These are phyloP conservation scores for Corythaixoides concolor DNA, from an alignment of 2,113 vertebrate genomes.

Conservation along the genomic window DNA sequence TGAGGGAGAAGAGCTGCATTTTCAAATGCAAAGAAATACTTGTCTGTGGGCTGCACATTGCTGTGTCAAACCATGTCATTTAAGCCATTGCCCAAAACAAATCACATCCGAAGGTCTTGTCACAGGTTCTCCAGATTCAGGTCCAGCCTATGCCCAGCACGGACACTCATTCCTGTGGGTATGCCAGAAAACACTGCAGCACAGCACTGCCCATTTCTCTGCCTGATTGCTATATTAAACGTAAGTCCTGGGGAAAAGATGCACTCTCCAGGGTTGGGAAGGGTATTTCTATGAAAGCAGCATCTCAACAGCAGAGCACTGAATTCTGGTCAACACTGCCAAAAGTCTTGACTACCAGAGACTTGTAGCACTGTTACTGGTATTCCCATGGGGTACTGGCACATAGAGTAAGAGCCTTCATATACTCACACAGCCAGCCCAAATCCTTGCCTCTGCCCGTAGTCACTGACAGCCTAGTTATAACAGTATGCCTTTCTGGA, in stretches of 20 bases:
- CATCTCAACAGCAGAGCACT: not conserved
- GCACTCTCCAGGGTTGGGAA: not conserved
- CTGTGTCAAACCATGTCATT: not conserved
- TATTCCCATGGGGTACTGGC: not conserved
- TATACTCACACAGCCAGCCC: not conserved
- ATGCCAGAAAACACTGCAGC: not conserved
- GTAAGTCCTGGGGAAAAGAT: not conserved
- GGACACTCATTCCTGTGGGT: not conserved
- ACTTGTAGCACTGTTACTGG: not conserved
- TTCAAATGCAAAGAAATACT: not conserved
- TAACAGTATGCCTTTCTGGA: not conserved
- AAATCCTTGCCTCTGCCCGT: not conserved
- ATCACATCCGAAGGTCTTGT: not conserved
- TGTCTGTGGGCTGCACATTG: not conserved
- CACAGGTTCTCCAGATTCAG: not conserved
- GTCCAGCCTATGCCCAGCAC: not conserved
- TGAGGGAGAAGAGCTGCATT: not conserved
- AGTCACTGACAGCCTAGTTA: not conserved
- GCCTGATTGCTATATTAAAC: not conserved
- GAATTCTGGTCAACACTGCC: not conserved
- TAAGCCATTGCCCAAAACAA: not conserved
- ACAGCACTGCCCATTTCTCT: not conserved
- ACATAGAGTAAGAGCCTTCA: not conserved
- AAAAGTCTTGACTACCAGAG: not conserved
- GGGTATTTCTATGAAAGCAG: not conserved